Conservation (phyloP, 2,888 invertebrate genomes). For the Hemithea aestivaria region DNA sequence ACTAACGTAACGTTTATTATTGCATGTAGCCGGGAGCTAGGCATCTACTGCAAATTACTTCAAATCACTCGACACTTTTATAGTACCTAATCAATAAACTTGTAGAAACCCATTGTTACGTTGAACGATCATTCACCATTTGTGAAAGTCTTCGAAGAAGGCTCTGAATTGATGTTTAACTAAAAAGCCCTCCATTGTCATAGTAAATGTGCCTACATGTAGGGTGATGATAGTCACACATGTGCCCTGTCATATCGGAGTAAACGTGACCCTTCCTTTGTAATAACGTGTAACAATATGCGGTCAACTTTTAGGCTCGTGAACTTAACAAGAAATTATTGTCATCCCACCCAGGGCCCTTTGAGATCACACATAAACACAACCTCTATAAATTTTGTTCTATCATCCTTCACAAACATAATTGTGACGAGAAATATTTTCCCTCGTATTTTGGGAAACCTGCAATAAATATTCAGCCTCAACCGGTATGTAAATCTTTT, state of each 20-base stretch:
- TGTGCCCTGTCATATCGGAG: constrained; percentile 47
- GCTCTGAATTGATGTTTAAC: constrained; percentile 39
- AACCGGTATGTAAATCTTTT: constrained; percentile 12
- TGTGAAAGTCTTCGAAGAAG: constrained; percentile 30
- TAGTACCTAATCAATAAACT: constrained; percentile 12
- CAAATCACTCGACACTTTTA: background rate
- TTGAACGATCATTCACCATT: constrained; percentile 1
- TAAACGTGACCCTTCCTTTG: constrained; percentile 44
- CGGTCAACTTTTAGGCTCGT: constrained; percentile 44
- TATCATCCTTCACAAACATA: constrained; percentile 9
- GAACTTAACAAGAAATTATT: constrained; percentile 42
- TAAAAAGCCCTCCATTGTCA: constrained; percentile 37
- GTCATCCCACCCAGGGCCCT: constrained; percentile 22
- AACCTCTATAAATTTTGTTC: constrained; percentile 5
- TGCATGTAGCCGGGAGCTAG: background rate
- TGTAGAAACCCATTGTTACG: background rate
- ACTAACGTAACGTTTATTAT: constrained; percentile 8
- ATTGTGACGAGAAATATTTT: constrained; percentile 7
- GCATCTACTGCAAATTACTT: no score
- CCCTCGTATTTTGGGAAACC: constrained; percentile 5
- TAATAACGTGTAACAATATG: constrained; percentile 47
- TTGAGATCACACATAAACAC: constrained; percentile 5
- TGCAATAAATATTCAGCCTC: background rate
- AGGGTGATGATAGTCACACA: constrained; percentile 43
- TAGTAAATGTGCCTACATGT: constrained; percentile 30